Evolutionary conservation across 2,888 invertebrate species (phyloP), one percentile per base, ranked within the genome.

Genomic region (Scelioninae gen. 1): DNA sequence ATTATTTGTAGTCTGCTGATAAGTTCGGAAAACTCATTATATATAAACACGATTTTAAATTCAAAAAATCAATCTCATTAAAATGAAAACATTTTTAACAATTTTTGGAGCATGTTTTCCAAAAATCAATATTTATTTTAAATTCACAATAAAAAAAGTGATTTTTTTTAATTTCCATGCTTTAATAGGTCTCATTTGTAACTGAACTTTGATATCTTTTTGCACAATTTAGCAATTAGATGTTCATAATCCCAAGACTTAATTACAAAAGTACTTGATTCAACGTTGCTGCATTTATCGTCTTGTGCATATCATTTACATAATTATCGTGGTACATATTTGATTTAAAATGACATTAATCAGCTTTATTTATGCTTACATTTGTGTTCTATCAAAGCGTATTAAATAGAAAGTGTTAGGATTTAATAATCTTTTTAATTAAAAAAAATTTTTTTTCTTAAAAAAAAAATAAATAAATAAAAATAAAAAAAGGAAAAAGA

Each of bases 261-360:
- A 15, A 15, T 45, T 45, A 8, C 45, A 15, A 13, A 5, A 8
- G n/a, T n/a, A 43, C 32, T 51, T 51, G 38, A 55, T 66, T 15
- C 9, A n/a, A 16, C 16, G 45, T 56, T 55, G 8, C 7, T 16
- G 10, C 11, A 31, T 32, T 16, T 43, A 6, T 68, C 32, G 53
- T 31, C 16, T 23, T 45, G 9, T 29, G 66, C 40, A 49, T 49
- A 47, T 58, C 31, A 58, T 69, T 69, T 69, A 16, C 56, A 58
- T 47, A 58, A 69, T 69, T 49, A 38, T 6, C 15, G 40, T 3
- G 13, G 40, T n/a, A n/a, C n/a, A n/a, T 51, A n/a, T 40, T 29
- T 32, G 29, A 40, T 53, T 65, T 65, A 23, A 47, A 16, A 8
- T 16, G 34, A 65, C 40, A 40, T n/a, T 65, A 65, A 65, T 38